A percentile compares a stretch with the other conserved stretches of the same genome.
phyloP scores from a whole-genome alignment of 2,888 invertebrate genomes.

The Blastobasis lacticolella region DNA sequence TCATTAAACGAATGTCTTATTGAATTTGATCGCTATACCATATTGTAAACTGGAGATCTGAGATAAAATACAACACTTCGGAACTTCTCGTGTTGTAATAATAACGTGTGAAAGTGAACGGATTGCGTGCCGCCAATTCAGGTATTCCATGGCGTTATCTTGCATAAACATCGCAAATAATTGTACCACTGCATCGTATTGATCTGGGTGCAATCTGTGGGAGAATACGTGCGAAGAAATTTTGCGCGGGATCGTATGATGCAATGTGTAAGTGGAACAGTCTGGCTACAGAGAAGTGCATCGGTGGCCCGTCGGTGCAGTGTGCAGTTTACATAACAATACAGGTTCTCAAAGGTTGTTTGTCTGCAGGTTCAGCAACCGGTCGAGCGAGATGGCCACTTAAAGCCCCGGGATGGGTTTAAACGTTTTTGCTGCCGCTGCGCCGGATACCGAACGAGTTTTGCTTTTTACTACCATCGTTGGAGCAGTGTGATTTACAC shows the following conservation, averaged over 20 bases:
- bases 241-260: no score
- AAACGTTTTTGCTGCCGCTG: no score
- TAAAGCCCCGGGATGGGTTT: no score
- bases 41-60: constrained; percentile 25
- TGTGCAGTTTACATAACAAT: constrained; percentile 24
- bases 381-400: neutral
- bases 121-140: constrained; percentile 30
- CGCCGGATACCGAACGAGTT: no score
- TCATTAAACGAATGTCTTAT: constrained; percentile 14
- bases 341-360: constrained; percentile 33
- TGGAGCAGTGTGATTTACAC: no score
- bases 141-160: constrained; percentile 12
- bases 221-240: neutral
- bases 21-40: constrained; percentile 9
- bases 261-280: no score
- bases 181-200: neutral
- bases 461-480: no score
- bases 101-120: constrained; percentile 40
- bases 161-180: constrained; percentile 6
- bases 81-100: constrained; percentile 37
- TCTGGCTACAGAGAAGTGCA: no score
- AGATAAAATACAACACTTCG: constrained; percentile 29
- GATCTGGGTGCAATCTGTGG: constrained; percentile 4
- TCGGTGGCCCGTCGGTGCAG: no score
- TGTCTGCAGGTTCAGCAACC: constrained; percentile 8